These are phyloP conservation scores for Chauna torquata DNA, from an alignment of 2,113 vertebrate genomes.

Conservation along the genomic window DNA sequence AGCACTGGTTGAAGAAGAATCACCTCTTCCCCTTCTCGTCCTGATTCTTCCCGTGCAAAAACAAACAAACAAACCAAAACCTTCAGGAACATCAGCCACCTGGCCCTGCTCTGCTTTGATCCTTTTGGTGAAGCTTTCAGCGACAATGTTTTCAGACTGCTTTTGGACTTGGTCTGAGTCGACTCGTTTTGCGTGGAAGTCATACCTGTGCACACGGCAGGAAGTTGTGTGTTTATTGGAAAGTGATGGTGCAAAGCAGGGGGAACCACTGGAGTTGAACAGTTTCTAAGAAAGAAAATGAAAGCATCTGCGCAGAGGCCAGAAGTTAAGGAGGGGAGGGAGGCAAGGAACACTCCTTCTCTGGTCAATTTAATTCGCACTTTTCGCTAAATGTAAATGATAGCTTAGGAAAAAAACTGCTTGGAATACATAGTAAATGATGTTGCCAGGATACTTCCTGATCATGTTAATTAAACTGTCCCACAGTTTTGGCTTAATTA, in stretches of 20 bases:
- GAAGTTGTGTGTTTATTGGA: neutral
- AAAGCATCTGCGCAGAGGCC: neutral
- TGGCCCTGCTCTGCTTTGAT: neutral
- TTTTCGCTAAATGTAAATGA: constrained; percentile 62
- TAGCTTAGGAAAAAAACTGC: constrained; percentile 46
- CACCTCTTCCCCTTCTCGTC: neutral
- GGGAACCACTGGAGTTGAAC: neutral
- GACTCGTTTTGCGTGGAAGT: neutral
- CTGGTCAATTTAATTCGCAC: neutral
- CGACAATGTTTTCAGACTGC: neutral
- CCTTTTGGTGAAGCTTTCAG: neutral
- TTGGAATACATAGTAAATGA: constrained; percentile 55
- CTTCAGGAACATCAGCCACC: neutral
- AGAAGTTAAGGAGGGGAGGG: neutral
- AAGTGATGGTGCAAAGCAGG: neutral
- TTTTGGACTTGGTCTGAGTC: neutral
- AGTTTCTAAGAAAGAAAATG: neutral
- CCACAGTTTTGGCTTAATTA: constrained; percentile 76
- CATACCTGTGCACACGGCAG: neutral
- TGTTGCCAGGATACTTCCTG: constrained; percentile 79
- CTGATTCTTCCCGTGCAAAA: neutral
- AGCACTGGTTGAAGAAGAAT: neutral
- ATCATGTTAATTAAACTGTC: constrained; percentile 80
- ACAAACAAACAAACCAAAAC: neutral
- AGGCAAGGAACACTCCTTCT: neutral